Evolutionary conservation across 2,888 invertebrate species (phyloP), one percentile per base, ranked within the genome.

Genomic region (Xestia sexstrigata): DNA sequence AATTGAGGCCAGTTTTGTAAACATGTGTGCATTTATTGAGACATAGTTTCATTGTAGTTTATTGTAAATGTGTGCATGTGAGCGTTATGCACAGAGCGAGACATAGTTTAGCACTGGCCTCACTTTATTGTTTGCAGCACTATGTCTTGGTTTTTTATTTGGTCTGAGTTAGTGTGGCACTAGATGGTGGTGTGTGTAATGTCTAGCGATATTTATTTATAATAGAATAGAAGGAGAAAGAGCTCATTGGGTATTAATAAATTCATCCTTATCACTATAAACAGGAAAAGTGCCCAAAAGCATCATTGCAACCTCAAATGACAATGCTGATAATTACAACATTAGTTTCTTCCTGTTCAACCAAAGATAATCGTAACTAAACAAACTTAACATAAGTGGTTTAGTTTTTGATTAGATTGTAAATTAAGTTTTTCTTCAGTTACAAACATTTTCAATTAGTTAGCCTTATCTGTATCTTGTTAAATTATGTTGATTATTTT

Each of bases 391-490:
- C 23, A 52, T 35, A 66, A 78, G 42, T 79, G 62, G 23, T 52
- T 52, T 26, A 45, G 11, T 49, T 75, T 68, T 49, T 66, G 62
- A 74, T 82, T 65, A 83, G 60, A 76, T 73, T 17, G 23, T 39
- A 15, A 80, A 35, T 80, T n/a, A 39, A 23, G 17, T 67, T 58
- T 62, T 71, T 42, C 15, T 35, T 74, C 20, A 65, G 23, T 35
- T 45, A 74, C 74, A 74, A 45, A 13, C 26, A 52, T 60, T 80
- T 74, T 69, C 49, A 62, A 79, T 80, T 79, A 80, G 58, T 74
- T 63, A 7, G 47, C 15, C n/a, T 71, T 78, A 60, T 70, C 70
- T 78, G 0, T 17, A 39, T 8, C 5, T 15, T 17, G 35, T 26
- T 9, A 39, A 42, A 23, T 2, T 26, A n/a, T 58, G 7, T 39